Base-by-base conservation (phyloP, 2,113 vertebrate species). In the Serinus canaria region DNA sequence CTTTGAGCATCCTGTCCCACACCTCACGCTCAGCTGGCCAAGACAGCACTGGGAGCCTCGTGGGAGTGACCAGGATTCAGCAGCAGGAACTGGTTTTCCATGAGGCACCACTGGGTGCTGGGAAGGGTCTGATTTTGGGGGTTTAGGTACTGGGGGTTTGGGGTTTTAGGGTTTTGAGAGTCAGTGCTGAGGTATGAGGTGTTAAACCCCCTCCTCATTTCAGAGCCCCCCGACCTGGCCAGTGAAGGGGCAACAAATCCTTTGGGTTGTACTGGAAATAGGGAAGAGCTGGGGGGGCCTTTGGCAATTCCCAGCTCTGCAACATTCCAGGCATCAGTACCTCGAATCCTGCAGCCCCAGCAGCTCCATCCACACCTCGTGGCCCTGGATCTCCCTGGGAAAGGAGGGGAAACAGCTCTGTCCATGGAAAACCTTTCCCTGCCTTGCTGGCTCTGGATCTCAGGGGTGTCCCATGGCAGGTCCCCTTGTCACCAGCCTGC, bases 331-430 rank as follows among this genome's bases (percentile, higher is more conserved):
- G 8, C 28, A 76, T 4, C 20, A 27, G 21, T 96, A 98, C 98
- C 98, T 95, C 92, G 1, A 80, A 76, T 91, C 98, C 98, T 74
- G 72, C 33, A 66, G 82, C 76, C 53, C 98, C 98, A 25, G 70
- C 2, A 4, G 84, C 50, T 31, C 98, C 98, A 8, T 52, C 92
- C 35, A 68, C 27, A 12, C 98, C 98, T 63, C 1, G 75, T 47
- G 83, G 89, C 46, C 98, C 98, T 47, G 77, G 84, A 59, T 98
- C 97, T 76, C 98, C 98, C 98, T 98, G 83, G 35, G 55, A 27
- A 92, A 69, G 35, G 15, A 80, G 15, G 10, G 8, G 12, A 59
- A 62, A 76, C 2, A 62, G 49, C 19, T 94, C 27, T 82, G 41
- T 8, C 53, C 53, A 13, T 2, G 11, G 30, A 9, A 74, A 50